phyloP scores from a whole-genome alignment of 2,797 vertebrate genomes.

The Pangasius krempfi region DNA sequence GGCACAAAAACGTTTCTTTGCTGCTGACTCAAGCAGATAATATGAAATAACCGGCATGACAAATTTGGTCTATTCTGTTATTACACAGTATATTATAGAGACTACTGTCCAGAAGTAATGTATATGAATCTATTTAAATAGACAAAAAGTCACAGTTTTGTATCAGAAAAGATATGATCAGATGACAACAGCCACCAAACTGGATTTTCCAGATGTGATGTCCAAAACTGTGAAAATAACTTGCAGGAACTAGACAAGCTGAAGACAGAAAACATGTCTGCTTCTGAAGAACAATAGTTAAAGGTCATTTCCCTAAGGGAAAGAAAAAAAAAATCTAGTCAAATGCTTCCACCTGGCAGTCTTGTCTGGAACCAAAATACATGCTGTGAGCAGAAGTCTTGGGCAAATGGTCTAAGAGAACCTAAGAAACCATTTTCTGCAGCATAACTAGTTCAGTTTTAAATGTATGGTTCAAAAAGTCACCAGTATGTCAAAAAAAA shows the following conservation, averaged over 20 bases:
- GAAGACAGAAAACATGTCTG: not conserved
- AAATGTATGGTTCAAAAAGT: not conserved
- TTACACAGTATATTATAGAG: not conserved
- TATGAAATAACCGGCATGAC: slow-evolving; percentile 33
- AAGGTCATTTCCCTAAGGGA: slow-evolving; percentile 20
- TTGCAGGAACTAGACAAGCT: not conserved
- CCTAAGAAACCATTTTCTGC: slow-evolving; percentile 1
- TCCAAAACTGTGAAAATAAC: not conserved
- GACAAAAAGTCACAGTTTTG: not conserved
- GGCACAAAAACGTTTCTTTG: slow-evolving; percentile 18
- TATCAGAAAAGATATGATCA: not conserved
- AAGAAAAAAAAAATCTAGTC: slow-evolving; percentile 12
- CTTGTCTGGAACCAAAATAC: slow-evolving; percentile 11
- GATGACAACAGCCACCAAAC: not conserved
- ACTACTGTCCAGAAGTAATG: not conserved
- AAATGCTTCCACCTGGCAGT: slow-evolving; percentile 18
- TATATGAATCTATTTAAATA: too few relatives aligned
- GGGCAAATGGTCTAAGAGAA: not conserved
- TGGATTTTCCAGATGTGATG: slow-evolving; percentile 1
- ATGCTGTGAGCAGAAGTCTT: not conserved
- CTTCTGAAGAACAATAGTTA: not conserved
- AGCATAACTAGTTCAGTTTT: not conserved
- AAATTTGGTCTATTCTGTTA: slow-evolving; percentile 2
- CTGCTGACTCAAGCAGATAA: slow-evolving; percentile 21
- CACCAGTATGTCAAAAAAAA: not conserved